Conservation (phyloP, 2,888 invertebrate species). For the Monochamus alternatus region DNA sequence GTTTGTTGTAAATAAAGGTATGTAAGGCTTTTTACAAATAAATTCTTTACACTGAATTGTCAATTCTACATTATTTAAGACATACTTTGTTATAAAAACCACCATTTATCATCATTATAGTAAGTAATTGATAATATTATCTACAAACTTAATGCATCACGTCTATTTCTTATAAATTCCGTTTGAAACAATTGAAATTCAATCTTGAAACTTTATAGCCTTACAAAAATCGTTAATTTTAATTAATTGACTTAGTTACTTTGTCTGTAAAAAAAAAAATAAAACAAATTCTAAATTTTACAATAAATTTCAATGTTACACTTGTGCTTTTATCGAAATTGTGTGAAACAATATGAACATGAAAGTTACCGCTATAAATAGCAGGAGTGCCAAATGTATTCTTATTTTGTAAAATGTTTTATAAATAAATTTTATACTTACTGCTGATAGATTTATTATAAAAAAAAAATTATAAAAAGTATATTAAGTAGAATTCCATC, state of each 20-base stretch:
- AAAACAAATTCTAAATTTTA: conserved; percentile 19
- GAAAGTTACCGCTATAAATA: conserved; percentile 42
- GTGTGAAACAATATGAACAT: conserved; percentile 25
- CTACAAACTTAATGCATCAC: conserved; percentile 10
- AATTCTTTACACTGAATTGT: conserved; percentile 61
- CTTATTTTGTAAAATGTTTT: conserved; percentile 46
- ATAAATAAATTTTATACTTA: conserved; percentile 46
- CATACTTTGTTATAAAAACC: conserved; percentile 11
- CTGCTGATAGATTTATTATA: conserved; percentile 42
- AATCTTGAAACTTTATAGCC: conserved; percentile 5
- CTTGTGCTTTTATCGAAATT: conserved; percentile 15
- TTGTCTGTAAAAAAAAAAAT: conserved; percentile 2
- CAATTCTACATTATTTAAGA: conserved; percentile 42
- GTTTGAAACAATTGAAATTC: neutral
- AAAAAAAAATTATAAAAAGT: conserved; percentile 3
- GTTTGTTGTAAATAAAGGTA: conserved; percentile 70
- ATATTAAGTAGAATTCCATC: no score
- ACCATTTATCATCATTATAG: neutral
- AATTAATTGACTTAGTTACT: neutral
- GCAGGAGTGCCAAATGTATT: conserved; percentile 44
- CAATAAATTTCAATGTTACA: conserved; percentile 21
- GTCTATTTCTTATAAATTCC: neutral
- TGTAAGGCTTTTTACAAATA: conserved; percentile 71
- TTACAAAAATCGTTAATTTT: conserved; percentile 15
- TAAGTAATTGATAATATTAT: neutral